Base-by-base conservation (phyloP, 2,888 invertebrate species). In the Automeris io region DNA sequence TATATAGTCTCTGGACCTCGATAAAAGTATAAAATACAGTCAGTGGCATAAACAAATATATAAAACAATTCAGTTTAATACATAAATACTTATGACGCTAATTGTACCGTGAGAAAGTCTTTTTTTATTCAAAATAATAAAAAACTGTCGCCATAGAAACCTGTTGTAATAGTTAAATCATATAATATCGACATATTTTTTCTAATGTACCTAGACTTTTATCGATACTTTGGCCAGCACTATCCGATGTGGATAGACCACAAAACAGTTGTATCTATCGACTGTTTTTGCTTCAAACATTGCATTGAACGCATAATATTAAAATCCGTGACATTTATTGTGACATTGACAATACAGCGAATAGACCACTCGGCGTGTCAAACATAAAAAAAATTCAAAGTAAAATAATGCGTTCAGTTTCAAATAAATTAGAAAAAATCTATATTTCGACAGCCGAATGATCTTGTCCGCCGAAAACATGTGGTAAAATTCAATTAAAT, bases 71-170 rank as follows among this genome's bases (percentile, higher is more conserved):
- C 16, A 13, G 29, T 16, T 16, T 5, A 16, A 29, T 13, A 16
- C 13, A 5, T 16, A 16, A 29, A 23, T 5, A 13, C 16, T 29
- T 16, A 29, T 16, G 3, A 29, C 1, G 13, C 29, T 29, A 29
- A 29, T 29, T 29, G 29, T 29, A 29, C 29, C 16, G 16, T 29
- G 13, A 16, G 8, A 29, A 29, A 29, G 29, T 16, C n/a, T n/a
- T n/a, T n/a, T n/a, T n/a, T 26, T 26, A 29, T 16, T 13, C 16
- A 29, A 29, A 11, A 26, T 26, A 26, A 13, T 26, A 26, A 26
- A 13, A 13, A 26, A n/a, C n/a, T n/a, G 6, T 26, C 26, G 26
- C 3, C 12, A 13, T 3, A 13, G 7, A 26, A n/a, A n/a, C n/a
- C n/a, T n/a, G n/a, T n/a, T n/a, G n/a, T n/a, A n/a, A n/a, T n/a